Percentiles rank a stretch among this genome's conserved stretches.
Conservation (phyloP, 2,113 vertebrate species). For the Acinonyx jubatus region DNA sequence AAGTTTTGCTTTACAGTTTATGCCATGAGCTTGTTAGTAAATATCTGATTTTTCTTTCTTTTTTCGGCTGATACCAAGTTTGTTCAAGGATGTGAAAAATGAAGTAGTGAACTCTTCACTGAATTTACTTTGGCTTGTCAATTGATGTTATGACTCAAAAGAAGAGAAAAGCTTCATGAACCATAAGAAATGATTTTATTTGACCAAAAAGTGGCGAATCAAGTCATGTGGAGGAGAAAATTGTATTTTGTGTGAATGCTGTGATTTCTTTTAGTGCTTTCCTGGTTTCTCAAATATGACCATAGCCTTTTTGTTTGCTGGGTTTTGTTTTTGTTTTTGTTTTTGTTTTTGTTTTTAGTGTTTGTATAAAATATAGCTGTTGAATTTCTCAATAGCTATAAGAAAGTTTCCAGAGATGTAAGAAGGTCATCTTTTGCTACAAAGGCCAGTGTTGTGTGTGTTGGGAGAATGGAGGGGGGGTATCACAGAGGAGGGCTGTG, state of each 20-base stretch:
- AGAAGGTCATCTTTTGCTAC: neutral
- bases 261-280: neutral
- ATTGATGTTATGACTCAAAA: neutral
- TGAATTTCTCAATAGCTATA: neutral
- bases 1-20: neutral
- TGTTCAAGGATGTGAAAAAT: constrained; percentile 44
- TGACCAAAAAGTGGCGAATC: neutral
- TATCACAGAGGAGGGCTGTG: neutral
- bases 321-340: neutral
- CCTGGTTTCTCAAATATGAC: neutral
- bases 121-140: neutral
- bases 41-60: constrained; percentile 16
- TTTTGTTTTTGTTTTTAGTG: neutral
- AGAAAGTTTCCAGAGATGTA: neutral
- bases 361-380: neutral
- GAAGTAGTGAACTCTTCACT: constrained; percentile 43
- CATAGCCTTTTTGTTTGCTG: neutral
- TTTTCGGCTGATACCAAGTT: constrained; percentile 36
- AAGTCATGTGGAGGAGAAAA: neutral
- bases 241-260: neutral
- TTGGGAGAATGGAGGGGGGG: neutral
- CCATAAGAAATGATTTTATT: neutral
- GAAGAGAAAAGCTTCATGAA: neutral
- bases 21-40: neutral
- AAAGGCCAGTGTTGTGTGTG: neutral